Base-by-base conservation (phyloP, 53 echinoderm and acorn worm species). In the Henricia sp. region DNA sequence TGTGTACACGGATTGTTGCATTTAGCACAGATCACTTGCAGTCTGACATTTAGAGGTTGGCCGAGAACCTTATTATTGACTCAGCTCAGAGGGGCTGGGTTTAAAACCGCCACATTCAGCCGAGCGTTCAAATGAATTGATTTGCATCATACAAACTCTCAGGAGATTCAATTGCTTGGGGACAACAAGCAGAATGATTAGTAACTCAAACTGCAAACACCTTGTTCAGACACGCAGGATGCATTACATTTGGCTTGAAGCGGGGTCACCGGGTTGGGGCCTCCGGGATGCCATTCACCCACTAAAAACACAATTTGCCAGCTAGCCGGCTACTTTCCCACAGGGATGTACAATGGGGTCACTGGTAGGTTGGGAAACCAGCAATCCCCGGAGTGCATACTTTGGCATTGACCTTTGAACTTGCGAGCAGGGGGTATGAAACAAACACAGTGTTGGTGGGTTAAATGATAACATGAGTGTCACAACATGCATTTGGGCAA, bases 391-490 rank as follows among this genome's bases (percentile, higher is more conserved):
- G 28, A 30, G 37, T 51, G 50, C 80, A 80, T 80, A 63, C 80
- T 80, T 80, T 36, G 34, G 17, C 62, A 10, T 27, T 46, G 64
- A 80, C 80, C 80, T 80, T 50, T 80, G 80, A 80, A 80, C 80
- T 80, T 63, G 80, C 50, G 80, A 64, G 46, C 13, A 80, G 64
- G 48, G 80, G 63, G 80, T 62, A 62, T 39, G 80, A 80, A 80
- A 80, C 80, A 80, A 64, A 80, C 63, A 80, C 28, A 28, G 70
- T 46, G 13, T 46, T 30, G 43, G 29, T n/a, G n/a, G 80, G 80
- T 80, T 80, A 80, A n/a, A 80, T 80, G 80, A 80, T 80, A 63
- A 80, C 62, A 80, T 62, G 62, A 62, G 46, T 80, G 80, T 64
- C 80, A 80, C 48, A 80, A 60, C 52, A 57, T 27, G 48, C 29